A percentile compares a stretch with the other conserved stretches of the same genome.
These are phyloP conservation scores for Agelaius phoeniceus DNA, from an alignment of 2,113 vertebrate genomes.

Conservation along the genomic window DNA sequence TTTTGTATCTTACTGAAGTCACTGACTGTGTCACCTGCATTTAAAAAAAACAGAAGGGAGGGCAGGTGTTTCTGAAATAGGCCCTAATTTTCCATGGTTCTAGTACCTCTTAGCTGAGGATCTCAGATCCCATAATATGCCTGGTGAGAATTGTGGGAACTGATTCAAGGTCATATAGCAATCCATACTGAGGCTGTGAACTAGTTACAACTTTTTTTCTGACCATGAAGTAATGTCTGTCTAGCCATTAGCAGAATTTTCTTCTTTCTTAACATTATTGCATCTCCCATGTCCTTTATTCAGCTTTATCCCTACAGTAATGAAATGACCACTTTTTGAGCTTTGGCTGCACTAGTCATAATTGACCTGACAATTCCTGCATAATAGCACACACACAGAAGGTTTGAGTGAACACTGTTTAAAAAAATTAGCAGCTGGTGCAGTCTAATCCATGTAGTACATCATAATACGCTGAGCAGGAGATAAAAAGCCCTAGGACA, in stretches of 20 bases:
- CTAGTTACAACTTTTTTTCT: neutral
- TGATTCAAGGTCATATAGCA: neutral
- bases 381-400: neutral
- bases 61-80: neutral
- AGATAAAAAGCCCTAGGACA: conserved; percentile 12
- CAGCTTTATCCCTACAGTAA: neutral
- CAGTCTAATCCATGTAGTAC: neutral
- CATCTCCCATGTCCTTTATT: neutral
- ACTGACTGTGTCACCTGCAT: neutral
- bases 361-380: neutral
- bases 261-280: neutral
- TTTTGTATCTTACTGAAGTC: neutral
- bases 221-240: neutral
- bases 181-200: neutral
- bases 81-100: neutral
- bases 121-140: neutral
- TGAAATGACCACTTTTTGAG: neutral
- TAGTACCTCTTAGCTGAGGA: neutral
- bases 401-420: neutral
- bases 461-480: neutral
- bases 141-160: neutral
- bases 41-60: rapidly evolving
- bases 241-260: neutral
- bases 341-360: neutral
- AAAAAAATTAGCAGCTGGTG: neutral